Conservation (phyloP, 30 jellyfish, hydroid and myxozoan species). For the Chrysaora quinquecirrha region DNA sequence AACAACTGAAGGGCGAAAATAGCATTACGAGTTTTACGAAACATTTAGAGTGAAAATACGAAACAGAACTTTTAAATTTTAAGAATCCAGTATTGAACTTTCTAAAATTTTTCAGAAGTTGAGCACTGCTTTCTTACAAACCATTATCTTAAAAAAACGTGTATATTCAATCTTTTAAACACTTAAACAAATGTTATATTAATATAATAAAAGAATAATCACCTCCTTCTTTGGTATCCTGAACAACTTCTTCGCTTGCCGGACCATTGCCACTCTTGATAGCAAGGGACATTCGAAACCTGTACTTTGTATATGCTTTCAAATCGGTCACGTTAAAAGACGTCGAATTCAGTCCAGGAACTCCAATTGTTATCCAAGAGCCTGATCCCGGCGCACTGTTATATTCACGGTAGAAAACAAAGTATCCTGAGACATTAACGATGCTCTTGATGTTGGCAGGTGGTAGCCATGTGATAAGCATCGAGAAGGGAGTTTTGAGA, state of each 20-base stretch:
- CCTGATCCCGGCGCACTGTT: conserved; percentile 28
- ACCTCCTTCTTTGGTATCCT: conserved; percentile 65
- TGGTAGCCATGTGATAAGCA: conserved; percentile 47
- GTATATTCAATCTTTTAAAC: too few relatives aligned
- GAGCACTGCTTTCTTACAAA: too few relatives aligned
- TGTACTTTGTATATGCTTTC: conserved; percentile 48
- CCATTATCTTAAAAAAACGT: too few relatives aligned
- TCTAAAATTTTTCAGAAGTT: too few relatives aligned
- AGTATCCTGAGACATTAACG: conserved; percentile 34
- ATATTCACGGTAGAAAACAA: conserved; percentile 35
- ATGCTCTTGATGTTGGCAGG: conserved; percentile 30
- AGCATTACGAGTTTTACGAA: too few relatives aligned
- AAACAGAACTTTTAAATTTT: too few relatives aligned
- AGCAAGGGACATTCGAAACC: conserved; percentile 60
- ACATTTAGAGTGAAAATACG: too few relatives aligned
- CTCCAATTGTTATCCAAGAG: conserved; percentile 41
- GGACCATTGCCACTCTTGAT: conserved; percentile 59
- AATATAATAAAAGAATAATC: not conserved
- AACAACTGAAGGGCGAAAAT: too few relatives aligned
- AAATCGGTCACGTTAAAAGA: conserved; percentile 19
- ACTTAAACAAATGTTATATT: too few relatives aligned
- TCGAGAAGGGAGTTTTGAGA: conserved; percentile 28
- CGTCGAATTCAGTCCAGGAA: conserved; percentile 34
- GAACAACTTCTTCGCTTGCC: conserved; percentile 45
- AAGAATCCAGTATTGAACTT: too few relatives aligned